phyloP scores from a whole-genome alignment of 2,797 vertebrate species.

The Macropus fuliginosus region DNA sequence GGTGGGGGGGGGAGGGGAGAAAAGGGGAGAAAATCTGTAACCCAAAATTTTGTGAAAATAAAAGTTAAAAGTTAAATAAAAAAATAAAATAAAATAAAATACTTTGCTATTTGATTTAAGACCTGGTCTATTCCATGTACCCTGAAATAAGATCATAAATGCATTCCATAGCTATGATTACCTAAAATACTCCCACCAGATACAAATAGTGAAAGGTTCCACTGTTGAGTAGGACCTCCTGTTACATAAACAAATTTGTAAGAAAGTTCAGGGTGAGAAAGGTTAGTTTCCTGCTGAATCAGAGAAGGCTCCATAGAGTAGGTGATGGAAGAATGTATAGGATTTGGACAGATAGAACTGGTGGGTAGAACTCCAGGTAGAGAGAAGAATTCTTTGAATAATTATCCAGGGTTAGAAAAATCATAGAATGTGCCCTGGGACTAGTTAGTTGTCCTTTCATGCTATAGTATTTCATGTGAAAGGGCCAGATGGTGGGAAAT shows the following conservation, averaged over 20 bases:
- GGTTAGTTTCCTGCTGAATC: neutral
- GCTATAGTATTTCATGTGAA: neutral
- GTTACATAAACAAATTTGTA: neutral
- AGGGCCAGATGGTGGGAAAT: neutral
- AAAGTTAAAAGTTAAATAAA: too few species aligned
- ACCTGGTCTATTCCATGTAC: neutral
- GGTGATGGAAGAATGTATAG: neutral
- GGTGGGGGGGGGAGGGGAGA: too few species aligned
- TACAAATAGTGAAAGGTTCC: neutral
- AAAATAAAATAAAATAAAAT: too few species aligned
- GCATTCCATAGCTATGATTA: neutral
- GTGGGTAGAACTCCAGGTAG: neutral
- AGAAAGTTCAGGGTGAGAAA: neutral
- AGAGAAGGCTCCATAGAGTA: neutral
- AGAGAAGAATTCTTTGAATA: neutral
- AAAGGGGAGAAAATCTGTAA: too few species aligned
- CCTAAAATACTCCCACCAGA: neutral
- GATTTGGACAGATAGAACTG: neutral
- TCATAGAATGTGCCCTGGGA: neutral
- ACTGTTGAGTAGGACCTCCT: neutral
- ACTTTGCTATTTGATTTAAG: neutral
- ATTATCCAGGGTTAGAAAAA: neutral
- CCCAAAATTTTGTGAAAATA: too few species aligned
- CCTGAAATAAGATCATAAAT: neutral
- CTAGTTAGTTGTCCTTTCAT: neutral